Conservation (phyloP, 1,140 invertebrate genomes). For the Subanguina moxae region DNA sequence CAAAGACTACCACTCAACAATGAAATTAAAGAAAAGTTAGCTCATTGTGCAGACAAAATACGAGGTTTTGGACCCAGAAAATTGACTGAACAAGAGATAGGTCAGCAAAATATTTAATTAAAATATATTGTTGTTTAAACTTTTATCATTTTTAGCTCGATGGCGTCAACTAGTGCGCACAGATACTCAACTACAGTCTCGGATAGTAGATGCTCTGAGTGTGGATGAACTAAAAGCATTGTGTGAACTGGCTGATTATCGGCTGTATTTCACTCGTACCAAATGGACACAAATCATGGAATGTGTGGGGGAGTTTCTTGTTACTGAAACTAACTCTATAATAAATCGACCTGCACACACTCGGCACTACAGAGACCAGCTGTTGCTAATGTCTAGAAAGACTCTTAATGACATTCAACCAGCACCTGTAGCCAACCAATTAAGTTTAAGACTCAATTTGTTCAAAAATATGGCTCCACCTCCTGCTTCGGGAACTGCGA, state of each 20-base stretch:
- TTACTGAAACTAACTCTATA: not conserved
- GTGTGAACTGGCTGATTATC: constrained; percentile 39
- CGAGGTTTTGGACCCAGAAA: constrained; percentile 41
- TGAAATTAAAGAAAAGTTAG: constrained; percentile 17
- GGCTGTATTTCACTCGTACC: constrained; percentile 42
- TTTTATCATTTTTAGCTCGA: constrained; percentile 26
- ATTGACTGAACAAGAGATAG: constrained; percentile 46
- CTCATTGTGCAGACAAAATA: constrained; percentile 32
- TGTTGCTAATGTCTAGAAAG: not conserved
- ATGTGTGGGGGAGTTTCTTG: constrained; percentile 22
- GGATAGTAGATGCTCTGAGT: constrained; percentile 20
- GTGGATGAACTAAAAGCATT: constrained; percentile 42
- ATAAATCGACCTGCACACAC: not conserved
- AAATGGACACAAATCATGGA: constrained; percentile 49
- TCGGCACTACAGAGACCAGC: not conserved
- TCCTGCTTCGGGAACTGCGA: not conserved
- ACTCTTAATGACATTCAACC: not conserved
- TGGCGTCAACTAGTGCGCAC: constrained; percentile 43
- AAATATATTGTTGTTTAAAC: not conserved
- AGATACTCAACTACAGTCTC: constrained; percentile 31
- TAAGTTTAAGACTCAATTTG: constrained; percentile 7
- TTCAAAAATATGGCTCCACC: not conserved
- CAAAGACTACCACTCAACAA: constrained; percentile 24
- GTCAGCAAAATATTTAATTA: constrained; percentile 10
- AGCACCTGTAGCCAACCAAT: not conserved